phyloP scores from a whole-genome alignment of 2,888 invertebrate genomes.

The Baccha elongata region DNA sequence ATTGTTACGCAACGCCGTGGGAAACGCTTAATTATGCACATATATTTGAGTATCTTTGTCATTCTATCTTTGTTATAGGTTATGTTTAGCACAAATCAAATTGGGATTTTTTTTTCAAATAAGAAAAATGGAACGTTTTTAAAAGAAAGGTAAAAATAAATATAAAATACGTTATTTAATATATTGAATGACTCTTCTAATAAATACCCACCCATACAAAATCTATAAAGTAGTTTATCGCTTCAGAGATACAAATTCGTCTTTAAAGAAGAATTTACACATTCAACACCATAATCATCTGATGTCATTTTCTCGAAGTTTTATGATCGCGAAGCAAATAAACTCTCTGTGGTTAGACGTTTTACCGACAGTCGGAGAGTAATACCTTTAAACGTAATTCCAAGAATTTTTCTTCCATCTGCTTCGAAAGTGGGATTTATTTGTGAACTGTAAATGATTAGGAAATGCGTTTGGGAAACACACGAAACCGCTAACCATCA shows the following conservation, averaged over 20 bases:
- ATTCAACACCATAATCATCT: slow-evolving; percentile 46
- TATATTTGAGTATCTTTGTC: slow-evolving; percentile 43
- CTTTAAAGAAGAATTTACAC: slow-evolving; percentile 30
- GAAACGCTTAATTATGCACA: slow-evolving; percentile 71
- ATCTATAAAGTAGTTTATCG: neutral
- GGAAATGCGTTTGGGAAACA: slow-evolving; percentile 56
- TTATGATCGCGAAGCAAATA: slow-evolving; percentile 66
- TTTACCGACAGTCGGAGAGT: slow-evolving; percentile 48
- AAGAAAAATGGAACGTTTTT: slow-evolving; percentile 11
- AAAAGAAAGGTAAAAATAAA: neutral
- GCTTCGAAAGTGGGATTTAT: slow-evolving; percentile 27
- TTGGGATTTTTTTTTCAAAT: slow-evolving; percentile 46
- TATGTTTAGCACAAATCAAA: slow-evolving; percentile 49
- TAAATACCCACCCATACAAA: too few species aligned
- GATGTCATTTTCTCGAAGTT: slow-evolving; percentile 64
- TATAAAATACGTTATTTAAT: slow-evolving; percentile 14
- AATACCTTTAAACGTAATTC: slow-evolving; percentile 56
- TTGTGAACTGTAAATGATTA: slow-evolving; percentile 20
- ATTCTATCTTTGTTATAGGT: slow-evolving; percentile 1
- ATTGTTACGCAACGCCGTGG: slow-evolving; percentile 77
- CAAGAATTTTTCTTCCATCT: slow-evolving; percentile 52
- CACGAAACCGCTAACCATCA: slow-evolving; percentile 34
- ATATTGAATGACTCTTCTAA: slow-evolving; percentile 14
- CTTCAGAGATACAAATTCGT: neutral
- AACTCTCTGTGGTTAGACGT: slow-evolving; percentile 53